Evolutionary conservation across 2,888 invertebrate species (phyloP), one percentile per base, ranked within the genome.

Genomic region (Spodoptera picta): DNA sequence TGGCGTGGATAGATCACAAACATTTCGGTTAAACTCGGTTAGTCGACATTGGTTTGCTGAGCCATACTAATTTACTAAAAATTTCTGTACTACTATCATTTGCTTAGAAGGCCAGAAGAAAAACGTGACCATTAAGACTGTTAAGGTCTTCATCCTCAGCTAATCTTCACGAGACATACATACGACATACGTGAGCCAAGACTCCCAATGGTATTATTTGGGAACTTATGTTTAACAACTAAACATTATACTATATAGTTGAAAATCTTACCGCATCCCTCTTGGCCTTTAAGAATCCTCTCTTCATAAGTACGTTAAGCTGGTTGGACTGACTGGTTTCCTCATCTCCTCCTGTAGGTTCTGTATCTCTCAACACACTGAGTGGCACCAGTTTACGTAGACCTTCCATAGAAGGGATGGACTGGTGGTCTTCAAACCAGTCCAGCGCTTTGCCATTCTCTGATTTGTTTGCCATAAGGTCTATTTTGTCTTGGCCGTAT

Each of bases 401-500:
- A 0, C 89, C 90, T 79, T 96, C 96, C 77, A 96, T 92, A n/a
- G 95, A 94, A 19, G 95, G 90, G 53, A 97, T 92, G 23, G 90
- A 82, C 9, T 92, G 87, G 0, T 95, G 90, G 74, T 97, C 95
- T 6, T 96, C 95, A 75, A 97, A 97, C 96, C 97, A 98, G 9
- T 95, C 92, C 7, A 96, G 78, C 12, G 95, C 95, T 82, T 93
- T 95, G 5, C 98, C 98, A 81, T 98, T 98, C 72, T 96, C 95
- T 0, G 96, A 95, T 58, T 96, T 96, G 7, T 92, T 91, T 14
- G 96, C 96, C 79, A 98, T 93, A 0, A 90, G 83, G 12, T 96
- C 92, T 14, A 98, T 95, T 89, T 97, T 97, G 75, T 98, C 98
- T 41, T 96, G 95, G 0, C 98, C 99, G 83, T 98, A 97, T 92